phyloP scores from a whole-genome alignment of 2,797 vertebrate species.

The Sebastes cheni region DNA sequence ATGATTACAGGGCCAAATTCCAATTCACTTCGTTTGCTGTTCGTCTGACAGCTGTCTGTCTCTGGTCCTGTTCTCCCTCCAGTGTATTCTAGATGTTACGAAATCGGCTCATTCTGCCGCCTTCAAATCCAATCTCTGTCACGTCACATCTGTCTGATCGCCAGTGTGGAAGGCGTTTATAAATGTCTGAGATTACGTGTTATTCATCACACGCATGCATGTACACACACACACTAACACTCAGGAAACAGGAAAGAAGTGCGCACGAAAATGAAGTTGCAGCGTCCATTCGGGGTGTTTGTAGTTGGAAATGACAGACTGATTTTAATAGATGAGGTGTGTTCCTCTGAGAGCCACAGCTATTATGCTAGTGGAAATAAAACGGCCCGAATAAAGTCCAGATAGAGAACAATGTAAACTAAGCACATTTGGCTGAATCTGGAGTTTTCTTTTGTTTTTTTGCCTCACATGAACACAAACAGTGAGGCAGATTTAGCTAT shows the following conservation, averaged over 20 bases:
- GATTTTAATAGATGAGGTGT: slow-evolving; percentile 25
- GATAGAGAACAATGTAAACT: background rate
- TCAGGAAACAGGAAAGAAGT: slow-evolving; percentile 4
- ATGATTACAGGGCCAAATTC: slow-evolving; percentile 42
- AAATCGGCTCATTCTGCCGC: slow-evolving; percentile 17
- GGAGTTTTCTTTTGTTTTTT: background rate
- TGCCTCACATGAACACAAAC: background rate
- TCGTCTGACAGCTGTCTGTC: slow-evolving; percentile 52
- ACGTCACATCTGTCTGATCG: slow-evolving; percentile 25
- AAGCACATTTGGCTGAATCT: slow-evolving; percentile 10
- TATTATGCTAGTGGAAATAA: slow-evolving; percentile 22
- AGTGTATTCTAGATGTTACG: slow-evolving; percentile 2
- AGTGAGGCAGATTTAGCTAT: slow-evolving; percentile 4
- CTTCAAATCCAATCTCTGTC: slow-evolving; percentile 44
- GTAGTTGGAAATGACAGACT: slow-evolving; percentile 21
- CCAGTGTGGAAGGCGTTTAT: slow-evolving; percentile 18
- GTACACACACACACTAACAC: background rate
- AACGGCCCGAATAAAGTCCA: background rate
- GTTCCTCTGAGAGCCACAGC: slow-evolving; percentile 4
- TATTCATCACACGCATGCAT: slow-evolving; percentile 7
- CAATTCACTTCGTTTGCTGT: slow-evolving; percentile 45
- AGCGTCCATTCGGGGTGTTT: slow-evolving; percentile 13
- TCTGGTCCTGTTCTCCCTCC: background rate
- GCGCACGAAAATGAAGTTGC: slow-evolving; percentile 20
- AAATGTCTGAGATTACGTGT: slow-evolving; percentile 39